A percentile compares a stretch with the other conserved stretches of the same genome.
These are phyloP conservation scores for Athripsodes cinereus DNA, from an alignment of 2,888 invertebrate genomes.

Conservation along the genomic window DNA sequence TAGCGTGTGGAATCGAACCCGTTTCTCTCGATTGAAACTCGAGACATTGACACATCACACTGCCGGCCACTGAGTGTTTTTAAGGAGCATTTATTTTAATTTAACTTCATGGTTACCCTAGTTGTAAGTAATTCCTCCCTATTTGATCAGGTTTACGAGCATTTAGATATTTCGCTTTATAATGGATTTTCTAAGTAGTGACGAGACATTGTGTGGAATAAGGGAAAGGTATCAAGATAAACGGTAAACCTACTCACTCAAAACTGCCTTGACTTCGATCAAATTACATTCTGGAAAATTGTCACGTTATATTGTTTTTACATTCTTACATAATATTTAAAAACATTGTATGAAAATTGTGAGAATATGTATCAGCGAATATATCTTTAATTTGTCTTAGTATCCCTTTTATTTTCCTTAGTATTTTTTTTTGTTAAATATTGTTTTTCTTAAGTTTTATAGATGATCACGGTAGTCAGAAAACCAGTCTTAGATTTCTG, in stretches of 20 bases:
- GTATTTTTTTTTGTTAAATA: too few relatives aligned
- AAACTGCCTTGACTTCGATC: conserved; percentile 12
- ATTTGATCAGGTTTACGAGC: conserved; percentile 25
- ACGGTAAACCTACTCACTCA: conserved; percentile 2
- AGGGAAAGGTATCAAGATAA: conserved; percentile 10
- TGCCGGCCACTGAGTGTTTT: too few relatives aligned
- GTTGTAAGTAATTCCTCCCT: neutral
- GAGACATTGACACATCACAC: conserved; percentile 3
- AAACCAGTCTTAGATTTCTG: too few relatives aligned
- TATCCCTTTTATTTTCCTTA: too few relatives aligned
- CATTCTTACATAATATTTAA: too few relatives aligned
- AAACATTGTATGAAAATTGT: too few relatives aligned
- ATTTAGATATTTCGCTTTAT: conserved; percentile 24
- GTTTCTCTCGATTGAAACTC: neutral
- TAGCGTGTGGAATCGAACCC: neutral
- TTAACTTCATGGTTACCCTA: too few relatives aligned
- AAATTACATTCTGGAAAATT: conserved; percentile 8
- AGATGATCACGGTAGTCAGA: too few relatives aligned
- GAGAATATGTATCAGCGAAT: too few relatives aligned
- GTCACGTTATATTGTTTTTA: neutral
- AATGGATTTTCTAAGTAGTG: conserved; percentile 23
- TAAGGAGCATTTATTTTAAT: too few relatives aligned
- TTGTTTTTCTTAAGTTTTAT: too few relatives aligned
- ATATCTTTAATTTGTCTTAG: too few relatives aligned
- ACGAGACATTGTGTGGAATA: neutral